Evolutionary conservation across 2,113 vertebrate genomes (phyloP).

Genomic region (Passer montanus): DNA sequence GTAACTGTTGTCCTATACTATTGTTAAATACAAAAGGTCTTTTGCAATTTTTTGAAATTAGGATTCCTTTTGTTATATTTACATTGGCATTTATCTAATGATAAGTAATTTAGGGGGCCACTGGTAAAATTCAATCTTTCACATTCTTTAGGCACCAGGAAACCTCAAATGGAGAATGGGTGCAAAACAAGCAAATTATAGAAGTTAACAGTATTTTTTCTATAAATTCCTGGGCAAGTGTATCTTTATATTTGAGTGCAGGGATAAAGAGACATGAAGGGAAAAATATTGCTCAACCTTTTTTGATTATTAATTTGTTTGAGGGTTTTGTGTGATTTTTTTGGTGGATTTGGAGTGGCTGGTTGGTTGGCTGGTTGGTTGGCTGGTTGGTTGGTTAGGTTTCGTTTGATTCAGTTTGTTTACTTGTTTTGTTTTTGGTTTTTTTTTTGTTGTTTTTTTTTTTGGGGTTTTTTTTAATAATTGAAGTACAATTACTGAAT

Average conservation of each 20-base stretch:
- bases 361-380: not conserved
- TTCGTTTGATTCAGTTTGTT: not conserved
- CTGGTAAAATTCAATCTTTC: not conserved
- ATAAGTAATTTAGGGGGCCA: not conserved
- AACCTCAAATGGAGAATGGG: not conserved
- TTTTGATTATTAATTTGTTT: not conserved
- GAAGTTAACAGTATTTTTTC: not conserved
- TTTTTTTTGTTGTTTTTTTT: too few relatives aligned
- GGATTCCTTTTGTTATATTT: not conserved
- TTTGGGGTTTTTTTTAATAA: not conserved
- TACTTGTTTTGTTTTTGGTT: not conserved
- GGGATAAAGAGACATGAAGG: not conserved
- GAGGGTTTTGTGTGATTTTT: accelerated
- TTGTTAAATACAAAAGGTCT: not conserved
- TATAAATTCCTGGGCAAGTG: not conserved
- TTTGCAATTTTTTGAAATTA: not conserved
- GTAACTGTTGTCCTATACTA: not conserved
- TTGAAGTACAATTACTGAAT: not conserved
- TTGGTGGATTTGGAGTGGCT: not conserved
- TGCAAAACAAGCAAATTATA: not conserved
- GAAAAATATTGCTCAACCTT: not conserved
- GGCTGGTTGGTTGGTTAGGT: not conserved
- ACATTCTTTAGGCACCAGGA: not conserved
- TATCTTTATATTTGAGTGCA: not conserved
- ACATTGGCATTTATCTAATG: not conserved